Base-by-base conservation (phyloP, 2,888 invertebrate species). In the Nemapogon koenigi region DNA sequence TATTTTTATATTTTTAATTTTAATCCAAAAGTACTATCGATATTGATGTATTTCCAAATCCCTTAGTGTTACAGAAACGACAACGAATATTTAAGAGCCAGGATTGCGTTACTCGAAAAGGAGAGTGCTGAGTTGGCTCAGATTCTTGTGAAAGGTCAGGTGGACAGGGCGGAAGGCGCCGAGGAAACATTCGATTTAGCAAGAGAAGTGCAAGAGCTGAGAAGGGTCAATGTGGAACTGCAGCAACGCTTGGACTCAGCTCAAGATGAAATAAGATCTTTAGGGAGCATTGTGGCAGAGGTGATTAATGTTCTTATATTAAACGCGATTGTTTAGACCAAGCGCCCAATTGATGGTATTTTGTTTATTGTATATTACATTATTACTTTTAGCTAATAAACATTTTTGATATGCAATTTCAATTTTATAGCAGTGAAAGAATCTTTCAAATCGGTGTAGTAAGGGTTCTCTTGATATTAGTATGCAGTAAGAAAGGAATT, bases 91-190 rank as follows among this genome's bases (percentile, higher is more conserved):
- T 81, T 99, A n/a, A 87, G 95, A 46, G 97, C 98, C 59, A 83
- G 97, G 41, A 96, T 97, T 47, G 97, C 97, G 57, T 86, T 97
- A 46, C 76, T 99, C 38, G 99, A 99, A 68, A 94, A 91, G 38
- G 94, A 94, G 60, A 96, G 95, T 38, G 92, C 94, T 3, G 92
- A 94, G 39, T 71, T 99, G 42, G 99, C 99, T 0, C 96, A 96
- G 67, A 83, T 94, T 41, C 80, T 97, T 44, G 94, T 96, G 8
- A 83, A 91, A 15, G 95, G 94, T 2, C 98, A 98, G 71, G 94
- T 97, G 28, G 94, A 93, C 42, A 81, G 94, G 3, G 97, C 97
- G 0, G 95, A 96, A 62, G 96, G 97, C 42, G 96, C 95, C 47
- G 97, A 97, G 72, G 94, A 91, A 4, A 86, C 89, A 0, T 88